These are phyloP conservation scores for Orchestia grillus DNA, from an alignment of 1,140 invertebrate species.

Conservation along the genomic window DNA sequence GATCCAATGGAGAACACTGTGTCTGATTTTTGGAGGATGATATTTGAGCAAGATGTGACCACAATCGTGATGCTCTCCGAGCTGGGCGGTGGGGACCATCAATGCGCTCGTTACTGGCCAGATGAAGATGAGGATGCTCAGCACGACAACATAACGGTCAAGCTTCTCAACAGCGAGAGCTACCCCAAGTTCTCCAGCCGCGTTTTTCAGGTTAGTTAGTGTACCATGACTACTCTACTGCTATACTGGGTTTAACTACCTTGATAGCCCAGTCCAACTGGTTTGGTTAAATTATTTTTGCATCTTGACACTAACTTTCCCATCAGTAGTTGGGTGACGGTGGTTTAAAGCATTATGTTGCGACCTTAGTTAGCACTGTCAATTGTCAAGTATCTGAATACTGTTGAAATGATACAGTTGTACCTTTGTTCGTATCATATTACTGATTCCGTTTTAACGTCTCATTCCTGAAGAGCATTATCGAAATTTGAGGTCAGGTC, in stretches of 20 bases:
- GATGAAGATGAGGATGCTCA: constrained; percentile 87
- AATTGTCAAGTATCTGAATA: too few relatives aligned
- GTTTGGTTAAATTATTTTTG: too few relatives aligned
- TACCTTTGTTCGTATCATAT: neutral
- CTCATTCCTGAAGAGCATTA: neutral
- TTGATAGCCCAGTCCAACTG: too few relatives aligned
- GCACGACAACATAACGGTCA: constrained; percentile 87
- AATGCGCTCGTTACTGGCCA: constrained; percentile 89
- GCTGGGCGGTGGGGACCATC: constrained; percentile 79
- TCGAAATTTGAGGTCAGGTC: neutral
- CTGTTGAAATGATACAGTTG: too few relatives aligned
- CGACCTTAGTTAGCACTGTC: too few relatives aligned
- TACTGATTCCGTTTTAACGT: neutral
- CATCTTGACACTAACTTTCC: too few relatives aligned
- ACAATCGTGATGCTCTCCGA: constrained; percentile 96
- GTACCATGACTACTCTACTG: neutral
- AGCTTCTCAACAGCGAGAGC: constrained; percentile 88
- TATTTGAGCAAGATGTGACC: constrained; percentile 90
- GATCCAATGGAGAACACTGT: constrained; percentile 91
- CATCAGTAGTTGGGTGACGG: neutral
- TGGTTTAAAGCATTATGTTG: neutral
- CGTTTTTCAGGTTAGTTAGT: constrained; percentile 11
- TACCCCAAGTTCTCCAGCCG: constrained; percentile 85
- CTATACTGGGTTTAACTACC: neutral
- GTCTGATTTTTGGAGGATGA: constrained; percentile 96